A percentile compares a stretch with the other conserved stretches of the same genome.
phyloP scores from a whole-genome alignment of 2,113 vertebrate genomes.

The Sardina pilchardus region DNA sequence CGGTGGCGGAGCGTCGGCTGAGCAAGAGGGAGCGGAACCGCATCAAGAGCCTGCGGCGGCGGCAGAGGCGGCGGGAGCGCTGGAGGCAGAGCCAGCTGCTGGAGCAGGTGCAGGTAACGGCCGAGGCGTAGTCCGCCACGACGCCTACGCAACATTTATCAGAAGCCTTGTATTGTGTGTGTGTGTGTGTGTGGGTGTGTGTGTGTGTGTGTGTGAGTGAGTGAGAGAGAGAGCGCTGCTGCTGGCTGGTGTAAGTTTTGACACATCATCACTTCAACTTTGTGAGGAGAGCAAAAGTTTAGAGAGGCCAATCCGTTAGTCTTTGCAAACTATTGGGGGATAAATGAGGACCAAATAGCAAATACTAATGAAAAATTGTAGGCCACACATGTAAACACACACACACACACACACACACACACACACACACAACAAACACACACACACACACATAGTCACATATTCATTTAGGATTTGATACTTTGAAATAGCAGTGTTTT shows the following conservation, averaged over 20 bases:
- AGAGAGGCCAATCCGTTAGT: too few relatives aligned
- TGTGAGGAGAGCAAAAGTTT: too few relatives aligned
- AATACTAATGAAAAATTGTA: not conserved
- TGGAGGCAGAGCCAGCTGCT: conserved; percentile 75
- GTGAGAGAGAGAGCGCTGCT: too few relatives aligned
- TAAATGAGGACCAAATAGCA: too few relatives aligned
- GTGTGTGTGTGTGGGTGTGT: too few relatives aligned
- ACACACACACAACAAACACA: not conserved
- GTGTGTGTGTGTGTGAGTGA: too few relatives aligned
- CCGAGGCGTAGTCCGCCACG: not conserved
- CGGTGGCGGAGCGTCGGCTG: conserved; percentile 63
- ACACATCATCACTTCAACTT: too few relatives aligned
- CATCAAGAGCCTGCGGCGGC: conserved; percentile 79
- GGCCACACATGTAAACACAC: not conserved
- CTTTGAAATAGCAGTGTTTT: not conserved
- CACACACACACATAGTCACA: not conserved
- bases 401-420: not conserved
- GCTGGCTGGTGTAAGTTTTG: not conserved
- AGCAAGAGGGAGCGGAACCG: conserved; percentile 81
- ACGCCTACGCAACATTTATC: not conserved
- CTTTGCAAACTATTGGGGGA: too few relatives aligned
- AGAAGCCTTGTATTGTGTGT: not conserved
- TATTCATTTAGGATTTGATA: not conserved
- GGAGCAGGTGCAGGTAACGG: conserved; percentile 67
- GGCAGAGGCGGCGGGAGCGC: conserved; percentile 74